phyloP scores from a whole-genome alignment of 2,113 vertebrate species.

The Pachycephala philippinensis region DNA sequence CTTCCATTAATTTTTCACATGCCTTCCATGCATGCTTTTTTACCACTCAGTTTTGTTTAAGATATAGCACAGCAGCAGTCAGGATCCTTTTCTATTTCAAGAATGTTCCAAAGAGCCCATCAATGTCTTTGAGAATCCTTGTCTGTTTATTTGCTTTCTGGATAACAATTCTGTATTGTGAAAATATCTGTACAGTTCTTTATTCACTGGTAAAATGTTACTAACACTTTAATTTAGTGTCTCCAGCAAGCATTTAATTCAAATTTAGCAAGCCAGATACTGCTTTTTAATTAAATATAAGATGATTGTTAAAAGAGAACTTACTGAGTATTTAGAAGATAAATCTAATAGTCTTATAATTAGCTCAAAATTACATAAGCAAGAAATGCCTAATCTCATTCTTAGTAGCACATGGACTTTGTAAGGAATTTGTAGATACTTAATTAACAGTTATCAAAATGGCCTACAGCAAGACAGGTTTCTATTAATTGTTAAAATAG shows the following conservation, averaged over 20 bases:
- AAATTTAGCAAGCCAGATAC: slow-evolving; percentile 62
- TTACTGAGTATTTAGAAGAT: slow-evolving; percentile 72
- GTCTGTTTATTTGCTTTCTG: slow-evolving; percentile 22
- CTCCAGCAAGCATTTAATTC: slow-evolving; percentile 62
- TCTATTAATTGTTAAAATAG: slow-evolving; percentile 71
- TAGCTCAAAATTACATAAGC: slow-evolving; percentile 76
- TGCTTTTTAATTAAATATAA: slow-evolving; percentile 76
- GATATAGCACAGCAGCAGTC: neutral
- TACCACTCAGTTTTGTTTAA: neutral
- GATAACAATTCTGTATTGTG: neutral
- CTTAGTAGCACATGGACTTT: slow-evolving; percentile 64
- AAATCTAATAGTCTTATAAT: slow-evolving; percentile 75
- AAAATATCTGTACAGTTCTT: slow-evolving; percentile 20
- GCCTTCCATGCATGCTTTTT: neutral
- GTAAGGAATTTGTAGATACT: slow-evolving; percentile 66
- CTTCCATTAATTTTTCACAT: neutral
- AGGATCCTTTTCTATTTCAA: neutral
- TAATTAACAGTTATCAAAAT: slow-evolving; percentile 73
- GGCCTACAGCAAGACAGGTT: slow-evolving; percentile 65
- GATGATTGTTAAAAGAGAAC: slow-evolving; percentile 69
- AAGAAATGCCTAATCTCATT: slow-evolving; percentile 75
- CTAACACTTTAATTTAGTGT: slow-evolving; percentile 51
- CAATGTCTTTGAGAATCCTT: neutral
- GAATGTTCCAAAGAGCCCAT: neutral
- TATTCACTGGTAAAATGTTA: slow-evolving; percentile 59